phyloP scores from a whole-genome alignment of 2,888 invertebrate genomes.

The Junonia oenone region DNA sequence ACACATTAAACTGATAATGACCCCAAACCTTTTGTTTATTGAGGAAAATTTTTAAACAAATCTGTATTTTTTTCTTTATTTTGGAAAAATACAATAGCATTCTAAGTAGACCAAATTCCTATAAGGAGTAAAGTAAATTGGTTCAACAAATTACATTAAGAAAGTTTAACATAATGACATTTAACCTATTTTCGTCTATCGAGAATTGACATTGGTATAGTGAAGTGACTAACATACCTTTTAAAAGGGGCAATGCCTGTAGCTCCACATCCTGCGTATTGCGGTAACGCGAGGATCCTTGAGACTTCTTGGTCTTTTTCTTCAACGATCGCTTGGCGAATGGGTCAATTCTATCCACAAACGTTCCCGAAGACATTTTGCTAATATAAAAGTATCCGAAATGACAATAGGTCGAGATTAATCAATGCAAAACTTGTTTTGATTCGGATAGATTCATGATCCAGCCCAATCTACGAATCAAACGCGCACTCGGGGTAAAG shows the following conservation, averaged over 20 bases:
- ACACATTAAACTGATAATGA: no score
- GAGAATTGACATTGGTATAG: background rate
- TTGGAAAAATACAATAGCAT: background rate
- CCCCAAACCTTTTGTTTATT: no score
- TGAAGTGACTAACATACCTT: slow-evolving; percentile 84
- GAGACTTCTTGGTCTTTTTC: slow-evolving; percentile 99
- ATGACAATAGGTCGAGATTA: slow-evolving; percentile 71
- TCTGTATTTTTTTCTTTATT: background rate
- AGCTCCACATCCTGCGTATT: slow-evolving; percentile 98
- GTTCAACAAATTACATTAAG: background rate
- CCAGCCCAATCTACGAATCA: slow-evolving; percentile 69
- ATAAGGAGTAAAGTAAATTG: background rate
- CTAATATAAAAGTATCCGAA: slow-evolving; percentile 73
- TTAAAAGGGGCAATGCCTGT: slow-evolving; percentile 96
- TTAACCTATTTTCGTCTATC: background rate
- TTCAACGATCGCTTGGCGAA: slow-evolving; percentile 98
- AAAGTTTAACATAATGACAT: background rate
- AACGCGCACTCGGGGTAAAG: slow-evolving; percentile 72
- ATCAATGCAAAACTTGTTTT: slow-evolving; percentile 75
- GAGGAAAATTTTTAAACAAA: background rate
- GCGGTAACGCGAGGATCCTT: slow-evolving; percentile 98
- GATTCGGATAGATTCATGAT: slow-evolving; percentile 76
- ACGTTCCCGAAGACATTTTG: slow-evolving; percentile 89
- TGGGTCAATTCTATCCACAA: slow-evolving; percentile 99
- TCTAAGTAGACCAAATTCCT: background rate